Base-by-base conservation (phyloP, 2,113 vertebrate species). In the Bos indicus region DNA sequence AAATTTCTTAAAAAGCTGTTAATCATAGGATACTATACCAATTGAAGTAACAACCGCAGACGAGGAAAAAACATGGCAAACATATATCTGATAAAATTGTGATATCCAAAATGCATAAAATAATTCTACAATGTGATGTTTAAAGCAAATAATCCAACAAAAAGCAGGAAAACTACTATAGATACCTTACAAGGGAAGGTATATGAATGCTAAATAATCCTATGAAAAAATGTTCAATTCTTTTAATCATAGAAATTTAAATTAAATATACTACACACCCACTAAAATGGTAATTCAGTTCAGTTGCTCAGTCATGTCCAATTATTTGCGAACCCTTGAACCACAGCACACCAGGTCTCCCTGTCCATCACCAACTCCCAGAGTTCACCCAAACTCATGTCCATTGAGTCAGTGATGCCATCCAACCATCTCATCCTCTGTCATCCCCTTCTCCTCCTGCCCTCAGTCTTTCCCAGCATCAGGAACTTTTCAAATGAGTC, bases 321-420 rank as follows among this genome's bases (percentile, higher is more conserved):
- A 71, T 19, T 71, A 4, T 36, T 71, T 71, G 15, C 4, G 9
- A 71, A 4, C 4, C 64, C 17, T 11, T 36, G n/a, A 36, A 71
- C 17, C 1, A 0, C 17, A 36, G n/a, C 9, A 36, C 0, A 0
- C 64, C n/a, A 67, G 2, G 17, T 21, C 17, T 71, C 17, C 64
- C n/a, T 11, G 17, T 36, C 17, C 64, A 71, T 36, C 33, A 67
- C 33, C 17, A 36, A 36, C n/a, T 67, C 64, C 33, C 33, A 2
- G 64, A 67, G 33, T 67, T 36, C 9, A 71, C 64, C 64, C 64
- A 71, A 36, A 71, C 17, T 71, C n/a, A 71, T 36, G 64, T 36
- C 17, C n/a, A 21, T 21, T 11, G 17, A 71, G n/a, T 36, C 9
- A 9, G n/a, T 71, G 17, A 71, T 36, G 64, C 64, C n/a, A 21